Percentiles rank a stretch among this genome's conserved stretches.
phyloP scores from a whole-genome alignment of 2,797 vertebrate species.

The Ptychadena robeensis region DNA sequence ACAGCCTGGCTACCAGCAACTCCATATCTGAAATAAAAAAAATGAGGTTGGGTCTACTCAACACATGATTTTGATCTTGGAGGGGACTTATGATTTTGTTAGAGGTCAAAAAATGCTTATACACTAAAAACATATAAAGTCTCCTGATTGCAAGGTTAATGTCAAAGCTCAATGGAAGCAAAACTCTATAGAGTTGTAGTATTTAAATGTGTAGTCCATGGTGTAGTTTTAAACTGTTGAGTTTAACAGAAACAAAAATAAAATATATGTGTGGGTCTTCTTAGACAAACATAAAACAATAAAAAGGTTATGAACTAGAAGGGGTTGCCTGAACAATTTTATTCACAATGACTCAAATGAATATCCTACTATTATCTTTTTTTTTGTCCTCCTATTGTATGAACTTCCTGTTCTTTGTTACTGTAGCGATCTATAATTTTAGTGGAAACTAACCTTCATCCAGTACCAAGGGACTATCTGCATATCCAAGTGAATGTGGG shows the following conservation, averaged over 20 bases:
- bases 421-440: background rate
- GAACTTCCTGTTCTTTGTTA: constrained; percentile 13
- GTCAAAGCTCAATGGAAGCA: background rate
- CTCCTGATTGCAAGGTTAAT: background rate
- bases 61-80: background rate
- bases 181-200: too few relatives aligned
- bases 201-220: too few relatives aligned
- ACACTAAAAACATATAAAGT: background rate
- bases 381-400: background rate
- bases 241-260: too few relatives aligned
- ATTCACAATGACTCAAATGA: background rate
- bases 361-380: constrained; percentile 32
- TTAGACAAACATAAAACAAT: background rate
- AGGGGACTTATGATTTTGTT: background rate
- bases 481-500: background rate
- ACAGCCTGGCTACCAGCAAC: background rate
- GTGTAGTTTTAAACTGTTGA: too few relatives aligned
- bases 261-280: background rate
- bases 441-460: background rate
- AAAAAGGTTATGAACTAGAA: background rate
- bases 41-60: background rate
- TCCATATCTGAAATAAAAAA: background rate
- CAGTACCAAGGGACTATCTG: constrained; percentile 1
- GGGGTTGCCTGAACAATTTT: background rate
- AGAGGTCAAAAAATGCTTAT: background rate